phyloP scores from a whole-genome alignment of 2,888 invertebrate species.

The Plebejus melissa region DNA sequence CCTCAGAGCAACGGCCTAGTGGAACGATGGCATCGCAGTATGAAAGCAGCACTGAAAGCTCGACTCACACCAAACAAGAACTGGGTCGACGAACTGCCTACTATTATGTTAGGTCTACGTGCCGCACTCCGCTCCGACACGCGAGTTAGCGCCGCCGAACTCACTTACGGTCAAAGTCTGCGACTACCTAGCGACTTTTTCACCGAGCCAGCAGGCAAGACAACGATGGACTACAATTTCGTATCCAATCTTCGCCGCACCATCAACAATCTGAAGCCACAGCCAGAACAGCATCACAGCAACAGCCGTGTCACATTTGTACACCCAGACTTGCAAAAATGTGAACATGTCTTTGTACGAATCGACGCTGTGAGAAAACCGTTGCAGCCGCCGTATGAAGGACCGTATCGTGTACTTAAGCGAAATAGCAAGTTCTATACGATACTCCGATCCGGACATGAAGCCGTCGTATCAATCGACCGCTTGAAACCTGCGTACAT shows the following conservation, averaged over 20 bases:
- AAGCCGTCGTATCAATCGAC: too few relatives aligned
- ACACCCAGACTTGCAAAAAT: background rate
- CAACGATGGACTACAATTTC: background rate
- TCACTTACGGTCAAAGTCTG: conserved; percentile 1
- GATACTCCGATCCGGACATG: too few relatives aligned
- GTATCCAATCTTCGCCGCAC: background rate
- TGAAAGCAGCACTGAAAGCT: conserved; percentile 12
- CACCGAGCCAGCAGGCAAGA: background rate
- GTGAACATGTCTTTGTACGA: background rate
- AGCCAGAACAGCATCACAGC: background rate
- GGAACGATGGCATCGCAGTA: background rate
- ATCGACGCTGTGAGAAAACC: background rate
- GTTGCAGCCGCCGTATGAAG: background rate
- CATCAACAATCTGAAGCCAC: conserved; percentile 1
- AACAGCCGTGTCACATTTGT: background rate
- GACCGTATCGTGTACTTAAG: background rate
- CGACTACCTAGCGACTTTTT: conserved; percentile 3
- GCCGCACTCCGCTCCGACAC: conserved; percentile 3
- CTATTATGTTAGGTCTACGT: background rate
- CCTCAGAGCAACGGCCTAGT: conserved; percentile 19
- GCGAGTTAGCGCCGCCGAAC: background rate
- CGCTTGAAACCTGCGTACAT: too few relatives aligned
- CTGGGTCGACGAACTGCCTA: conserved; percentile 13
- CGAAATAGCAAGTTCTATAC: background rate
- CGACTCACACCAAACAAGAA: background rate